Base-by-base conservation (phyloP, 2,113 vertebrate genomes). In the Recurvirostra avosetta region DNA sequence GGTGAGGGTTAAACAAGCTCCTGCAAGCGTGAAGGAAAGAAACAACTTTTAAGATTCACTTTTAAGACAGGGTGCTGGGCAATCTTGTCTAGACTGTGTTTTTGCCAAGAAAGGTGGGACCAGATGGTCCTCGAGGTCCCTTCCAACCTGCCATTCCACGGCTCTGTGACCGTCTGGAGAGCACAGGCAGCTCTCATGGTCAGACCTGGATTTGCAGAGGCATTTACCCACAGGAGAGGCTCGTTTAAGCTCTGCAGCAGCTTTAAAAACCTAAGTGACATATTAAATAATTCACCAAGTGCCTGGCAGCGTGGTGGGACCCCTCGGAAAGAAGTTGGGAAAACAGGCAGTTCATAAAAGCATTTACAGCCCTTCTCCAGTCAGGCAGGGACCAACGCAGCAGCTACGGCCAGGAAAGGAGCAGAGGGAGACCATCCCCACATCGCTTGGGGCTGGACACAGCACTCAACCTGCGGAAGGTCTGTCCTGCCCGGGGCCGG, bases 371-470 rank as follows among this genome's bases (percentile, higher is more conserved):
- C 82, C 70, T 49, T 45, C 7, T 1, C 5, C 70, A 66, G 68
- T 9, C 36, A 32, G 86, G 27, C 22, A 43, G 55, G 47, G 45
- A 55, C 17, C 49, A 20, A 19, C 29, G 4, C 40, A 9, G 67
- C 38, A 43, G 22, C n/a, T 10, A 16, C 19, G 52, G 47, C 40
- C 32, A 8, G 50, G 67, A 23, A 36, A 16, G 13, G 49, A 21
- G 13, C 1, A 3, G 8, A 38, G 32, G 17, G 55, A 52, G 8
- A 34, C 0, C 0, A 8, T 47, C 21, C 78, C 40, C 3, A 2
- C 5, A 2, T 4, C 1, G 0, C 22, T 5, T 8, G 19, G 36
- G 62, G 38, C n/a, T 0, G 7, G 77, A 22, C 47, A 7, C 0
- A 0, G 58, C 58, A 2, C 3, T 5, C 38, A 49, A 6, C 22